phyloP scores from a whole-genome alignment of 2,113 vertebrate species.

The Nothocercus nigrocapillus region DNA sequence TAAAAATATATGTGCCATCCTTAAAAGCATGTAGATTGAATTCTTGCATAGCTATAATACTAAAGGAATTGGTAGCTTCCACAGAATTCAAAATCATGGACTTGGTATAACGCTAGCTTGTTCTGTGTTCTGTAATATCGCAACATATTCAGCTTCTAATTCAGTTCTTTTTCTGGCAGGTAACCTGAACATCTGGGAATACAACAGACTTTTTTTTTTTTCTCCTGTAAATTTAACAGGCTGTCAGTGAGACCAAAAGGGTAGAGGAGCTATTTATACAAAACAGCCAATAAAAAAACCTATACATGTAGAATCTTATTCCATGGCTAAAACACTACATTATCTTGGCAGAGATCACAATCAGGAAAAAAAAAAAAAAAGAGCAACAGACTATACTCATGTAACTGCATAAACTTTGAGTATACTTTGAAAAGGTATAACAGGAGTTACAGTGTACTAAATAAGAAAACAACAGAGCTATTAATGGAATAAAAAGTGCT shows the following conservation, averaged over 20 bases:
- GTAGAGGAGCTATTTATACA: not conserved
- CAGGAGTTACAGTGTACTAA: not conserved
- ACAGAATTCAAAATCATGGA: not conserved
- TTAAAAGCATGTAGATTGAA: not conserved
- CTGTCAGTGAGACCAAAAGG: not conserved
- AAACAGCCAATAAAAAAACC: not conserved
- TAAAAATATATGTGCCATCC: not conserved
- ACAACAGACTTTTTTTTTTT: not conserved
- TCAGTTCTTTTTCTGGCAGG: not conserved
- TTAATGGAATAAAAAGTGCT: not conserved
- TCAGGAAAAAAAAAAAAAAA: not conserved
- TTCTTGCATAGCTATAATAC: not conserved
- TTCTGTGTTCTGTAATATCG: not conserved
- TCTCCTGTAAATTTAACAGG: constrained; percentile 2
- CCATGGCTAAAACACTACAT: not conserved
- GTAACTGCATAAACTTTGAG: not conserved
- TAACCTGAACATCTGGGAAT: constrained; percentile 6
- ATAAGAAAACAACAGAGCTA: not conserved
- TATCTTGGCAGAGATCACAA: not conserved
- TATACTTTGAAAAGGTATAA: not conserved
- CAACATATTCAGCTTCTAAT: not conserved
- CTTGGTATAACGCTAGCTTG: not conserved
- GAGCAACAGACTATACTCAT: not conserved
- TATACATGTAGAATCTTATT: not conserved
- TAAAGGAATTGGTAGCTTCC: not conserved